Evolutionary conservation across 2,888 invertebrate genomes (phyloP), one percentile per base, ranked within the genome.

Genomic region (Frankliniella intonsa): DNA sequence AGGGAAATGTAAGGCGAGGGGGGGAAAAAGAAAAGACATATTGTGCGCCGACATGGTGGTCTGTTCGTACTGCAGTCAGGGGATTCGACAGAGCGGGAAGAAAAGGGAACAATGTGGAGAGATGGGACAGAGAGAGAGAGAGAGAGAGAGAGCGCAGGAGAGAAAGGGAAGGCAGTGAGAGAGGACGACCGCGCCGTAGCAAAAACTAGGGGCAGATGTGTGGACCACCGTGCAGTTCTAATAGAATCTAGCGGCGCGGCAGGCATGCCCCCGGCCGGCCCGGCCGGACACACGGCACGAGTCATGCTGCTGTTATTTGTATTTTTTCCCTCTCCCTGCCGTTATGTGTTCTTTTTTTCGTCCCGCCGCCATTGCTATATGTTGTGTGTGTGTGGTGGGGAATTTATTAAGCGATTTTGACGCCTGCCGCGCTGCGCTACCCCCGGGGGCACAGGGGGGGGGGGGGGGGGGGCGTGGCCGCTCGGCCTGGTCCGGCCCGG

Each of bases 401-500:
- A 76, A 76, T 76, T 76, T 76, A 76, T 76, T 76, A 76, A 76
- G 69, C 69, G 69, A 76, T 76, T 76, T 76, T 76, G 69, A 76
- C 69, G 69, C 69, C 25, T 62, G 69, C 69, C n/a, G n/a, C 17
- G 62, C n/a, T n/a, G n/a, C n/a, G 38, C 38, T 62, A 62, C n/a
- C 62, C 62, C 62, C 14, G 62, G 62, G 62, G 62, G 62, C 62
- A 11, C 17, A 14, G 62, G 19, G 55, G 55, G 14, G 2, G 7
- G 62, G 62, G 14, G 9, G n/a, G n/a, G 22, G 22, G 5, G 22
- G 69, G 69, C 22, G 22, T 22, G 22, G 69, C 69, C 11, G 69
- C 22, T 11, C 22, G 69, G 69, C 22, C n/a, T 69, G 69, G 69
- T 22, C 69, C 1, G 65, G 65, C n/a, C 19, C n/a, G 65, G 65